phyloP scores from a whole-genome alignment of 2,888 invertebrate genomes.

The Drosophila silvestris region DNA sequence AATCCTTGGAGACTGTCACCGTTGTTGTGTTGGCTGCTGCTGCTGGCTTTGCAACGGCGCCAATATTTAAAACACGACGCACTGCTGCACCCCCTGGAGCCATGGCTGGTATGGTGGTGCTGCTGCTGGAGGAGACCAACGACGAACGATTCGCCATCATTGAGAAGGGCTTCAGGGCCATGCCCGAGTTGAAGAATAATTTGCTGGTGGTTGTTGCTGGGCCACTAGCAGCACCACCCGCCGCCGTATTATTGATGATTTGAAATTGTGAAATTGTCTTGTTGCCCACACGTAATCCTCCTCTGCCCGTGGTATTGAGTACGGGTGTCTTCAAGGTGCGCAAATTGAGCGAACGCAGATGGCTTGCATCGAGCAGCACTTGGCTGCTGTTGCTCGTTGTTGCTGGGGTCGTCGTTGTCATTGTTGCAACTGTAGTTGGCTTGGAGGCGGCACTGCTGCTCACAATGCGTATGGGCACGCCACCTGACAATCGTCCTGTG shows the following conservation, averaged over 20 bases:
- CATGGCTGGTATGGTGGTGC: constrained; percentile 32
- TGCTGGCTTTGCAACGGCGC: constrained; percentile 44
- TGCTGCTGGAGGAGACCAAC: not conserved
- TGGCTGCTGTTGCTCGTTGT: constrained; percentile 29
- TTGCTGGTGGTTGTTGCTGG: constrained; percentile 25
- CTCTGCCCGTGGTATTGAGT: constrained; percentile 20
- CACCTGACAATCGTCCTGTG: constrained; percentile 69
- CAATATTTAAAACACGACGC: constrained; percentile 64
- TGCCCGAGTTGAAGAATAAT: constrained; percentile 61
- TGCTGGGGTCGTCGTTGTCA: constrained; percentile 15
- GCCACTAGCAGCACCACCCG: not conserved
- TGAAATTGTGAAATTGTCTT: constrained; percentile 65
- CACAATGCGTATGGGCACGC: constrained; percentile 62
- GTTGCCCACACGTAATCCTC: constrained; percentile 52
- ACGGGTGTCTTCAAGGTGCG: constrained; percentile 56
- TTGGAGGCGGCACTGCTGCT: constrained; percentile 42
- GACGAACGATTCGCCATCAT: constrained; percentile 56
- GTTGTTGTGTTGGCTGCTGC: constrained; percentile 16
- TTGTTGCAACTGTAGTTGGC: constrained; percentile 7
- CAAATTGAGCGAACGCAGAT: constrained; percentile 56
- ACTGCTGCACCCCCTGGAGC: constrained; percentile 54
- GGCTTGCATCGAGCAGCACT: constrained; percentile 50
- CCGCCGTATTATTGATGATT: constrained; percentile 52
- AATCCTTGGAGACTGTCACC: constrained; percentile 43
- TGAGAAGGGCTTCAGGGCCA: constrained; percentile 64